Conservation (phyloP, 2,888 invertebrate genomes). For the Sinelater perroti region DNA sequence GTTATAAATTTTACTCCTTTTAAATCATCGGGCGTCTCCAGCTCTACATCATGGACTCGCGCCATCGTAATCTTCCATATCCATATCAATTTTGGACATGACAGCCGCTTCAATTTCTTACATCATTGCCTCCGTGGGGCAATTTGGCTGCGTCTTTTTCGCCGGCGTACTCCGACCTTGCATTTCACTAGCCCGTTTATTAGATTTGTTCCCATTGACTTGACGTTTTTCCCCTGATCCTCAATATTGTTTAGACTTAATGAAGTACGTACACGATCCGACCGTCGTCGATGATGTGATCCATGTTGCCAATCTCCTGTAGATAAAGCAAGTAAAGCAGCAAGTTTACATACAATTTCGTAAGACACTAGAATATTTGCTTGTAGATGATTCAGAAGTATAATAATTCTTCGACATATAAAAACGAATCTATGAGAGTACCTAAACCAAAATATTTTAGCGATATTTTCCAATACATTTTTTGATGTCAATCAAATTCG, state of each 20-base stretch:
- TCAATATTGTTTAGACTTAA: slow-evolving; percentile 87
- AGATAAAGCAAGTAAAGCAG: slow-evolving; percentile 94
- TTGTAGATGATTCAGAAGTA: no score
- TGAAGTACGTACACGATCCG: slow-evolving; percentile 92
- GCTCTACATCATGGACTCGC: slow-evolving; percentile 74
- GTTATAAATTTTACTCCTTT: slow-evolving; percentile 34
- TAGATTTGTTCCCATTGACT: slow-evolving; percentile 75
- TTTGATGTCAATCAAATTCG: no score
- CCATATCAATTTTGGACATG: slow-evolving; percentile 83
- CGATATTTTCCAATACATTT: no score
- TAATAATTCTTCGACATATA: no score
- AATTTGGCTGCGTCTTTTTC: slow-evolving; percentile 70
- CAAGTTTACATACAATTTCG: no score
- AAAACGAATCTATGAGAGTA: no score
- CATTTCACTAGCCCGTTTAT: slow-evolving; percentile 71
- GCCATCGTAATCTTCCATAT: slow-evolving; percentile 91
- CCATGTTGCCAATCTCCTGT: slow-evolving; percentile 97
- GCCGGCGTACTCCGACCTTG: slow-evolving; percentile 70
- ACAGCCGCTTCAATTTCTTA: slow-evolving; percentile 90
- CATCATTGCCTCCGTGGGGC: slow-evolving; percentile 79
- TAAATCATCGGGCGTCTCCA: slow-evolving; percentile 71
- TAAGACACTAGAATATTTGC: no score
- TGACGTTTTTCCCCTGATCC: slow-evolving; percentile 73
- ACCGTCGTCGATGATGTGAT: slow-evolving; percentile 99
- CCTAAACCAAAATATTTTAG: no score